phyloP scores from a whole-genome alignment of 2,113 vertebrate species.

The Octodon degus region DNA sequence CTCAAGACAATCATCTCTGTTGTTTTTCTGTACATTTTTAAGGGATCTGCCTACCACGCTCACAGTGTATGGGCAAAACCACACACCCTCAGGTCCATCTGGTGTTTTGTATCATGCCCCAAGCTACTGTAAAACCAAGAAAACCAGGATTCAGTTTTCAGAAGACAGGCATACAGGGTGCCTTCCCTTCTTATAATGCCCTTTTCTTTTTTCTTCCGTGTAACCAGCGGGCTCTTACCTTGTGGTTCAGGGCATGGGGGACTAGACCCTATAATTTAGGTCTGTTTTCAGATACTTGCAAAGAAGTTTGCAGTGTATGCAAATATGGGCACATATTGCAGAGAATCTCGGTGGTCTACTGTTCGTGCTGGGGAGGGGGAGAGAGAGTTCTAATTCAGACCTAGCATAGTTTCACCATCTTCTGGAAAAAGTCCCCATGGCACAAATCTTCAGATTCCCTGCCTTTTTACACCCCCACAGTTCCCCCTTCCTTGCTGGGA shows the following conservation, averaged over 20 bases:
- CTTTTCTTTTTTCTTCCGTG: neutral
- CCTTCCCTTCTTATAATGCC: rapidly evolving
- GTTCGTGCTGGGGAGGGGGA: neutral
- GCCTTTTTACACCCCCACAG: neutral
- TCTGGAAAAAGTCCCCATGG: constrained; percentile 8
- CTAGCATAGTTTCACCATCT: constrained; percentile 58
- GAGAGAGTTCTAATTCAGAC: constrained; percentile 41
- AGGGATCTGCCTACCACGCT: neutral
- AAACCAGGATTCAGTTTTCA: neutral
- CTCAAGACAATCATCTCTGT: neutral
- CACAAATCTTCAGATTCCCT: neutral
- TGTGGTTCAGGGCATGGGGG: neutral
- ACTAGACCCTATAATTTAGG: neutral
- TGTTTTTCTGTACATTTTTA: neutral
- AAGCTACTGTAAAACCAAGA: neutral
- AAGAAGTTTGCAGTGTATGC: neutral
- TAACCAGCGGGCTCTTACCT: neutral
- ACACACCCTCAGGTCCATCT: neutral
- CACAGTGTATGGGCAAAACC: neutral
- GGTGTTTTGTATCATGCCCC: neutral
- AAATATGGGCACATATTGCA: neutral
- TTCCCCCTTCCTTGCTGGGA: neutral
- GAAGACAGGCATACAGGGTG: neutral
- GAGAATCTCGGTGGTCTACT: neutral
- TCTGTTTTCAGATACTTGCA: neutral